Conservation (phyloP, 2,113 vertebrate genomes). For the Ivindomyrus marchei region DNA sequence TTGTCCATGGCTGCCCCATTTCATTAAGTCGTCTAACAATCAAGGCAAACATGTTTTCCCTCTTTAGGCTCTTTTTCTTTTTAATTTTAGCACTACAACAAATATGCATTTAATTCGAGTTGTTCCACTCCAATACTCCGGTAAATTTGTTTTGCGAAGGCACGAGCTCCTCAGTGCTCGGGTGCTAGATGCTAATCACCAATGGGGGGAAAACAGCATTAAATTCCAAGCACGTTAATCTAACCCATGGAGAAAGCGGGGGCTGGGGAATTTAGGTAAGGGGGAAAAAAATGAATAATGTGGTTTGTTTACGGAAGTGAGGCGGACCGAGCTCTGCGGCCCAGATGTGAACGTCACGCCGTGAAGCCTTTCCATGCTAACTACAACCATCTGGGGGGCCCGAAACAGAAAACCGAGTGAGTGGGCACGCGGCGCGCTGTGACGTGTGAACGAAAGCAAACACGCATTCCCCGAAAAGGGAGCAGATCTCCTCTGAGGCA, state of each 20-base stretch:
- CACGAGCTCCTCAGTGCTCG: background rate
- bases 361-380: conserved; percentile 9
- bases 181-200: background rate
- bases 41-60: background rate
- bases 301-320: conserved; percentile 15
- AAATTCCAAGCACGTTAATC: background rate
- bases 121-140: background rate
- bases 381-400: conserved; percentile 21
- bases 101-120: background rate
- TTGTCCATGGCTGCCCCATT: background rate
- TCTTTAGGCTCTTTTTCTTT: background rate
- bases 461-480: background rate
- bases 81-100: background rate
- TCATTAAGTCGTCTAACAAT: background rate
- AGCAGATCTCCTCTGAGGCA: background rate
- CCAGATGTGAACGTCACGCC: background rate
- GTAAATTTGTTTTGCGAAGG: background rate
- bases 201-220: background rate
- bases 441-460: background rate
- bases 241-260: background rate
- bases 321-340: conserved; percentile 1
- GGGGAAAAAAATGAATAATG: background rate
- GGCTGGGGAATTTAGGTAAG: background rate
- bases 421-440: background rate
- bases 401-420: background rate